Percentiles rank a stretch among this genome's conserved stretches.
Evolutionary conservation across 1,140 invertebrate genomes (phyloP).

Genomic region (Rhysida immarginata): DNA sequence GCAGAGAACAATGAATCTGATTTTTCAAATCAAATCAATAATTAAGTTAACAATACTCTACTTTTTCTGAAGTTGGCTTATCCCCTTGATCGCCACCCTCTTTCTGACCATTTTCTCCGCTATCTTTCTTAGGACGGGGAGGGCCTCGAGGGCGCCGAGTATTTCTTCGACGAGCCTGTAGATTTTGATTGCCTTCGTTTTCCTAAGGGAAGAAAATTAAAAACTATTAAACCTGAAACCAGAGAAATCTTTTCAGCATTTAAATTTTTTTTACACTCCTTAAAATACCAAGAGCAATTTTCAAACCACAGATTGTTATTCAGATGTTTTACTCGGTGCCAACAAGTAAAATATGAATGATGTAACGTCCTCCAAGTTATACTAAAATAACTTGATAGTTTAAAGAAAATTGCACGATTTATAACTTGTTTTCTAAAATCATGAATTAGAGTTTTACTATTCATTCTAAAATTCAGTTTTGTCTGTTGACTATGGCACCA

Average conservation of each 20-base stretch:
- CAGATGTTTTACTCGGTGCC: not conserved
- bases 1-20: not conserved
- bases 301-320: not conserved
- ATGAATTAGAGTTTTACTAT: too few relatives aligned
- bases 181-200: conserved; percentile 7
- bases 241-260: too few relatives aligned
- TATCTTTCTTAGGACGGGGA: conserved; percentile 7
- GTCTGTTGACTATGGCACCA: too few relatives aligned
- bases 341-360: not conserved
- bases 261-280: too few relatives aligned
- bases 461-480: too few relatives aligned
- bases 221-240: not conserved
- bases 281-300: too few relatives aligned
- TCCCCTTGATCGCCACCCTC: conserved; percentile 5
- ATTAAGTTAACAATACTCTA: not conserved
- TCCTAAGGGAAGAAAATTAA: conserved; percentile 3
- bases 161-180: not conserved
- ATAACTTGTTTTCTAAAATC: too few relatives aligned
- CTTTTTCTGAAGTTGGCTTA: not conserved
- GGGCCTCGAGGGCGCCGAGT: conserved; percentile 7
- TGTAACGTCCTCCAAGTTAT: not conserved
- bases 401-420: too few relatives aligned
- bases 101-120: not conserved
- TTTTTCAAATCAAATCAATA: not conserved
- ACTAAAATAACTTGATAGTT: not conserved